Base-by-base conservation (phyloP, 2,113 vertebrate species). In the Psophia crepitans region DNA sequence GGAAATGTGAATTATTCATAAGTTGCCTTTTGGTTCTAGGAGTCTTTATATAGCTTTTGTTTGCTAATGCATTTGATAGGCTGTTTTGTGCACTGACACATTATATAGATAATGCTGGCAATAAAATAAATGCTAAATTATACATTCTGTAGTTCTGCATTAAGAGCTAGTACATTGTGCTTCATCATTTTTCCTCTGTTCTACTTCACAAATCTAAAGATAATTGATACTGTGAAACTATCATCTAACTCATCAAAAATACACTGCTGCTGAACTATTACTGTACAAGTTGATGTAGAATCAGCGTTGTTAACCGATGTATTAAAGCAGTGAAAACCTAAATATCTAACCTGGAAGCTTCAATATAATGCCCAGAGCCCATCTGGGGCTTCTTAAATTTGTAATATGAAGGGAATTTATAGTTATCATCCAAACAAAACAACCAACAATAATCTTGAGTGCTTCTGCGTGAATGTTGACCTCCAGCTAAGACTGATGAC, bases 1-100 rank as follows among this genome's bases (percentile, higher is more conserved):
- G 83, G 95, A 69, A 93, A 95, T 51, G 71, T 97, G 97, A 98
- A 98, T 98, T 97, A 98, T 98, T 98, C 95, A 97, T 95, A n/a
- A 66, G 17, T 77, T 96, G 90, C 64, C 68, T 94, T 64, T 92
- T 94, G 94, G 92, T 96, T 93, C 90, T 94, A 86, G 70, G 76
- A 96, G 46, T 86, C 96, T 97, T 97, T 95, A 96, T 96, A 95
- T 91, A 97, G 97, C 93, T 94, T 97, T 98, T 96, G 93, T 98
- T 97, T 98, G 97, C 95, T 97, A 97, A 97, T 96, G 98, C 85
- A 75, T 91, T 93, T 95, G 94, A 88, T 96, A 85, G 91, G 93
- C 90, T 96, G 88, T 95, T 97, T 94, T 83, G 95, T 96, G 90
- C 95, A 69, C 71, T 94, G 92, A 91, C 96, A 74, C 96, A 87